Evolutionary conservation across 2,888 invertebrate genomes (phyloP), one percentile per base, ranked within the genome.

Genomic region (Tribolium freemani): DNA sequence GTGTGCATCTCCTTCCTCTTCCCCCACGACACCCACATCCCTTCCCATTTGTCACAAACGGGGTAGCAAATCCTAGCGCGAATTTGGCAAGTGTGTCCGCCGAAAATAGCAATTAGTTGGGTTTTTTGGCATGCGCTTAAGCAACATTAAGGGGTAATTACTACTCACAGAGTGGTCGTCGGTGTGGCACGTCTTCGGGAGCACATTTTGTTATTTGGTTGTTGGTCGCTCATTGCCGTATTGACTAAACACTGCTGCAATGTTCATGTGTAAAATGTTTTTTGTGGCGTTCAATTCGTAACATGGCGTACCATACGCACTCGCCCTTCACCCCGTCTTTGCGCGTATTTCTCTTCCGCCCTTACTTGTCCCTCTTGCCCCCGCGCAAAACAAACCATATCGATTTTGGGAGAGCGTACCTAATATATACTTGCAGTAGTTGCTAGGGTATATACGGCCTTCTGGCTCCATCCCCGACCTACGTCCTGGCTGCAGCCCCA

Each of bases 371-470:
- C 71, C 73, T 72, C 75, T 71, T 70, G 71, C 76, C 81, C 77
- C 83, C 84, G 80, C 83, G 80, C 83, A 85, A 86, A 87, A 87
- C 86, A 86, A 85, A 86, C 86, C 85, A 84, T 87, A 87, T 87
- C 87, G 87, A 87, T 87, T 87, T 87, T 86, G 83, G 85, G 83
- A 84, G 84, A 84, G 81, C 81, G 82, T 81, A 84, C 82, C 84
- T 84, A 83, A 84, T 84, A 84, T 84, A 85, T 82, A 84, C 84
- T 83, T 82, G 82, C 83, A 83, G 79, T 82, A 84, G 84, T 84
- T 83, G 83, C 83, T 83, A 83, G 83, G 83, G 79, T 81, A 80
- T 83, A 80, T 80, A 78, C 80, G 77, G 76, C 75, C 78, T 76
- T 78, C 76, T 72, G 75, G 71, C 54, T 61, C 76, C 63, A 77